Evolutionary conservation across 2,113 vertebrate species (phyloP).

Genomic region (Chlamydotis undulata): DNA sequence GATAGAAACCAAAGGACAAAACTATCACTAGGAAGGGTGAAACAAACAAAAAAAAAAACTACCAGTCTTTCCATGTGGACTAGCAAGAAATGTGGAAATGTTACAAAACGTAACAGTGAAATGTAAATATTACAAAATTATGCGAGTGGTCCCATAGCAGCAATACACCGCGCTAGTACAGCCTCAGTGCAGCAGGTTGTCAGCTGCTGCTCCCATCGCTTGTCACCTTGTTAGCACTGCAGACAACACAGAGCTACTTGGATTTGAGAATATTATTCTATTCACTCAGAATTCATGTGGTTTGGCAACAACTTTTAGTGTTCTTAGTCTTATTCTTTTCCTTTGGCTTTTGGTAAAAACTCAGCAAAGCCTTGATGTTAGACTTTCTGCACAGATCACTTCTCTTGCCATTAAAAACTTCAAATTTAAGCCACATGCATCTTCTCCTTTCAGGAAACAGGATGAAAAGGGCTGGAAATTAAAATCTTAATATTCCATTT

Average conservation of each 20-base stretch:
- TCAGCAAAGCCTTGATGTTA: neutral
- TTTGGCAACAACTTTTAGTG: neutral
- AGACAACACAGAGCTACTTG: neutral
- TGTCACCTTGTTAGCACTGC: neutral
- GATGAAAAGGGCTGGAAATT: neutral
- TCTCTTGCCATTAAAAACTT: neutral
- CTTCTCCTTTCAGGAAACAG: neutral
- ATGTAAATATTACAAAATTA: neutral
- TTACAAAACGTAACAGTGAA: neutral
- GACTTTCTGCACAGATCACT: neutral
- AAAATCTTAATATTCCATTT: neutral
- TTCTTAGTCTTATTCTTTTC: neutral
- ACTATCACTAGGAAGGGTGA: no score
- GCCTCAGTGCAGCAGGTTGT: accelerated
- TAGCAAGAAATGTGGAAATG: neutral
- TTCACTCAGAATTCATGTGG: neutral
- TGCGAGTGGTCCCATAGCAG: neutral
- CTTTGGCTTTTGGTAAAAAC: neutral
- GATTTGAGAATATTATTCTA: neutral
- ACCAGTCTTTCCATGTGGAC: neutral
- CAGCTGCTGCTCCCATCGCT: neutral
- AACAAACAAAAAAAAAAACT: neutral
- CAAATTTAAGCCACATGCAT: neutral
- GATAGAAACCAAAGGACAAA: neutral
- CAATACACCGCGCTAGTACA: neutral